Conservation (phyloP, 2,888 invertebrate species). For the Steromphala cineraria region DNA sequence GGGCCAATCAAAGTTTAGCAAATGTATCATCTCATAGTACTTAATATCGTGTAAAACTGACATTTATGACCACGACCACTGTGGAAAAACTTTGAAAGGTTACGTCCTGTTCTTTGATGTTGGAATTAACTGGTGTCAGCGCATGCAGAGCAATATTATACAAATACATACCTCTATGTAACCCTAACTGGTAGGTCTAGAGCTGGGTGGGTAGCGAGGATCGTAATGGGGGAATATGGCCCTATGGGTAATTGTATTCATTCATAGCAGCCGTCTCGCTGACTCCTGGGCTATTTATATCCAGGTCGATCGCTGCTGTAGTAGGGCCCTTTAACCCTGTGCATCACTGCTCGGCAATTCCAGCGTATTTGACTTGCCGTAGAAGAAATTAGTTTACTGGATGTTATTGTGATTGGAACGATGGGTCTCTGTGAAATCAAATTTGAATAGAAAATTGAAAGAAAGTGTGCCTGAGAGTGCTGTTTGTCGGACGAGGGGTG, state of each 20-base stretch:
- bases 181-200: background rate
- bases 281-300: background rate
- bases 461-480: background rate
- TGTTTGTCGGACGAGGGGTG: background rate
- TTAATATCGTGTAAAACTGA: background rate
- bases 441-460: slow-evolving; percentile 8
- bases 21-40: background rate
- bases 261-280: background rate
- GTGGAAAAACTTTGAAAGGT: background rate
- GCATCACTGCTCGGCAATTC: background rate
- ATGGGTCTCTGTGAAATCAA: background rate
- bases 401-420: background rate
- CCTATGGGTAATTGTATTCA: background rate
- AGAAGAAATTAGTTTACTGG: slow-evolving; percentile 8
- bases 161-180: background rate
- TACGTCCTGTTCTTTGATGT: background rate
- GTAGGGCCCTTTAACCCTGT: background rate
- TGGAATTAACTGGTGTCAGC: background rate
- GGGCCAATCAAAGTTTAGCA: background rate
- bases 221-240: background rate
- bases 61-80: background rate
- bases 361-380: background rate
- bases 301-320: background rate
- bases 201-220: background rate
- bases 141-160: background rate